Evolutionary conservation across 2,888 invertebrate species (phyloP).

Genomic region (Strigamia transsilvanica): DNA sequence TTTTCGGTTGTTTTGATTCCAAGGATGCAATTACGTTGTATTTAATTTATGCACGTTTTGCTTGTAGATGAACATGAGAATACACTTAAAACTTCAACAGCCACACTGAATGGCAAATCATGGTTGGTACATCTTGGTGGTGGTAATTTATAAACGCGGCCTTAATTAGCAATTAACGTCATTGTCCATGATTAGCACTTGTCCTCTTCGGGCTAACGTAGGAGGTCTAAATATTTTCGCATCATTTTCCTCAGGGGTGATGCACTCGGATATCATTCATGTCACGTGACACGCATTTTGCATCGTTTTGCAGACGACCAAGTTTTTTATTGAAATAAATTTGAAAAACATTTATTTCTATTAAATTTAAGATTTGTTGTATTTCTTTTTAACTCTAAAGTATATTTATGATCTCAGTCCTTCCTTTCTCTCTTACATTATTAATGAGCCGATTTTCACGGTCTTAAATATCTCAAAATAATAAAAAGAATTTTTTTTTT

Average conservation of each 20-base stretch:
- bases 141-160: conserved; percentile 36
- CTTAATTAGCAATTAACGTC: conserved; percentile 42
- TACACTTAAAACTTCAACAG: conserved; percentile 26
- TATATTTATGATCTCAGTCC: conserved; percentile 7
- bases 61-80: conserved; percentile 15
- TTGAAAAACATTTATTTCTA: not conserved
- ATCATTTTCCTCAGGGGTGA: conserved; percentile 27
- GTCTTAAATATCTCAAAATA: conserved; percentile 24
- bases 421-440: conserved; percentile 1
- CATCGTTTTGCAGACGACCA: not conserved
- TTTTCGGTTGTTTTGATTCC: not conserved
- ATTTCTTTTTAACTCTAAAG: not conserved
- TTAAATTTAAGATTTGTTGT: not conserved
- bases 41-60: conserved; percentile 40
- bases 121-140: not conserved
- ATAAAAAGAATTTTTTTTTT: not conserved
- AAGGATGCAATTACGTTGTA: conserved; percentile 7
- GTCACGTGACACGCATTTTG: conserved; percentile 8
- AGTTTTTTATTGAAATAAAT: not conserved
- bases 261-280: conserved; percentile 26
- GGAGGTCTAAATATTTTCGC: conserved; percentile 33
- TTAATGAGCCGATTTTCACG: conserved; percentile 37
- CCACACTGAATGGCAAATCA: not conserved
- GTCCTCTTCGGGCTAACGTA: conserved; percentile 28
- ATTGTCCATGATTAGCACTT: conserved; percentile 32